Percentiles rank a stretch among this genome's conserved stretches.
Conservation (phyloP, 2,888 invertebrate genomes). For the Nematopogon swammerdamellus region DNA sequence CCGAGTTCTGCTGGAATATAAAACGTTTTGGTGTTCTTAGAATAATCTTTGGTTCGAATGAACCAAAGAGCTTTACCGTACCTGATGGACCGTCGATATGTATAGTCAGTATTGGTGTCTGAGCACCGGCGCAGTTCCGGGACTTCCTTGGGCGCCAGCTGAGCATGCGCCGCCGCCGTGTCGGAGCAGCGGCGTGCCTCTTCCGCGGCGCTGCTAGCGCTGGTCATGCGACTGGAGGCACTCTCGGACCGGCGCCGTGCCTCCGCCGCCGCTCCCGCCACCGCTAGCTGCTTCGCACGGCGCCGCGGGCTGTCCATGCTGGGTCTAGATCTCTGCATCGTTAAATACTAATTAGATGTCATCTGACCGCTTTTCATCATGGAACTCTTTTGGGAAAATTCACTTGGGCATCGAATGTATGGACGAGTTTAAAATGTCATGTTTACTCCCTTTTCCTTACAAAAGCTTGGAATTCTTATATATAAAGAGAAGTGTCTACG, state of each 20-base stretch:
- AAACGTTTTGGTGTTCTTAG: no score
- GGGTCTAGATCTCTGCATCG: not conserved
- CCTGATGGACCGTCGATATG: slow-evolving; percentile 3
- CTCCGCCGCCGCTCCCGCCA: slow-evolving; percentile 15
- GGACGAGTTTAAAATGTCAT: no score
- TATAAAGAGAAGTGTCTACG: no score
- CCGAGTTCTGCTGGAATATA: no score
- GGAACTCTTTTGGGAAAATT: no score
- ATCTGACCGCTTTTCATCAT: no score
- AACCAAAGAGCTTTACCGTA: no score
- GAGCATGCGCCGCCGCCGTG: slow-evolving; percentile 12
- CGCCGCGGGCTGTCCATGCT: slow-evolving; percentile 38
- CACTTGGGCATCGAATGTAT: no score
- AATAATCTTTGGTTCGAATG: no score
- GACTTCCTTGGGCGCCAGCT: not conserved
- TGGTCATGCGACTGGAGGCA: slow-evolving; percentile 19
- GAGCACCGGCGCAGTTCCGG: not conserved
- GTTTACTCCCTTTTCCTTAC: no score
- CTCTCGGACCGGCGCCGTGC: slow-evolving; percentile 37
- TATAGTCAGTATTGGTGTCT: not conserved
- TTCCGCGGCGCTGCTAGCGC: slow-evolving; percentile 17
- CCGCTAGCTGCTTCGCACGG: slow-evolving; percentile 20
- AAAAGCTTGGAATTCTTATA: no score
- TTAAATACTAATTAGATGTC: not conserved
- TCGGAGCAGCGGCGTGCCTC: slow-evolving; percentile 39